Base-by-base conservation (phyloP, 2,888 invertebrate species). In the Dynastes hyllus region DNA sequence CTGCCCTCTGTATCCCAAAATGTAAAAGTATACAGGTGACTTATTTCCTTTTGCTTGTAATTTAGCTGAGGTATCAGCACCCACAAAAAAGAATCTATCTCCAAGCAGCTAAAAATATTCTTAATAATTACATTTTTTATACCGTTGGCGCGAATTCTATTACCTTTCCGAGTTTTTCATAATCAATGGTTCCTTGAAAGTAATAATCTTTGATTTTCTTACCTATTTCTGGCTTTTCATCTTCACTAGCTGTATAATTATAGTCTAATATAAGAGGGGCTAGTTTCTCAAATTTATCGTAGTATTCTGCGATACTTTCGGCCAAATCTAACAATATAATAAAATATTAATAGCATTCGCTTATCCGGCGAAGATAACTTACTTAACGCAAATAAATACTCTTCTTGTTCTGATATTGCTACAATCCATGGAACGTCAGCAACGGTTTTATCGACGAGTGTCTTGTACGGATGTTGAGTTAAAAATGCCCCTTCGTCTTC, bases 341-440 rank as follows among this genome's bases (percentile, higher is more conserved):
- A 45, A 45, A 45, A 6, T 45, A 2, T 3, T 13, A 53, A 29
- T 6, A 16, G 29, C 13, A n/a, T 53, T 53, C 5, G n/a, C n/a
- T 2, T 4, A 16, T 16, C 3, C 5, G 13, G 3, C 6, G 2
- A n/a, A 53, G 53, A n/a, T 16, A 53, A 50, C 65, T 78, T 87
- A 93, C 93, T 91, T 84, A 92, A 92, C 61, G 92, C 93, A 29
- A 94, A 94, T 84, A 93, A 94, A 16, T 94, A 89, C 78, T 94
- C 95, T 86, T 95, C 95, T 78, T 94, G 92, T 6, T 92, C 91
- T 0, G 92, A 92, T 32, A 93, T 90, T 5, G 92, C 92, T 0
- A 92, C 90, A 76, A 95, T 90, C 90, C 94, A 93, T 0, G 95
- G 95, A 2, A 93, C 84, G 78, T 92, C 91, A 6, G 91, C 89